Evolutionary conservation across 2,888 invertebrate species (phyloP).

Genomic region (Lasioglossum figueresi): DNA sequence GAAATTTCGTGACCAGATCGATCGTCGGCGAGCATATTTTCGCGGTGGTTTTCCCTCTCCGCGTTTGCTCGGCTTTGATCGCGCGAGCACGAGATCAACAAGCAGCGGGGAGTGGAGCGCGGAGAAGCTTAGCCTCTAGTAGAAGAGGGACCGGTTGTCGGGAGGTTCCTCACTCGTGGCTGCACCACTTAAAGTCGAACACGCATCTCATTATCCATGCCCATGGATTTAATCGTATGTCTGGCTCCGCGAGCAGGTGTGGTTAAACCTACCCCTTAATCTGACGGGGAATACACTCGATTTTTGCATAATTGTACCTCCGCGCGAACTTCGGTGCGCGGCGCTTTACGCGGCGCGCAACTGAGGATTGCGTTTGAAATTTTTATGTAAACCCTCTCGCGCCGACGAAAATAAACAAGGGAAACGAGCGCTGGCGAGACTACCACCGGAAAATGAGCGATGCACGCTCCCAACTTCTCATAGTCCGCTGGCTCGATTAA

Average conservation of each 20-base stretch:
- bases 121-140: slow-evolving; percentile 12
- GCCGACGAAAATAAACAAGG: not conserved
- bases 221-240: slow-evolving; percentile 72
- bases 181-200: slow-evolving; percentile 68
- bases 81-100: not conserved
- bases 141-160: slow-evolving; percentile 53
- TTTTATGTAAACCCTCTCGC: slow-evolving; percentile 32
- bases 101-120: not conserved
- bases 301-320: slow-evolving; percentile 80
- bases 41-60: slow-evolving; percentile 6
- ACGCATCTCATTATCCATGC: slow-evolving; percentile 74
- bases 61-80: not conserved
- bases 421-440: not conserved
- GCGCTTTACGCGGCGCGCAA: slow-evolving; percentile 36
- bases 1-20: slow-evolving; percentile 29
- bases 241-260: slow-evolving; percentile 73
- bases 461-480: not conserved
- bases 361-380: slow-evolving; percentile 41
- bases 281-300: slow-evolving; percentile 74
- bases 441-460: not conserved
- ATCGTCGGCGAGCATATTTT: slow-evolving; percentile 13
- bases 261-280: slow-evolving; percentile 79
- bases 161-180: slow-evolving; percentile 52
- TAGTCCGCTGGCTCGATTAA: slow-evolving; percentile 13
- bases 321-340: slow-evolving; percentile 44